Evolutionary conservation across 2,888 invertebrate genomes (phyloP).

Genomic region (Archips crataeganus): DNA sequence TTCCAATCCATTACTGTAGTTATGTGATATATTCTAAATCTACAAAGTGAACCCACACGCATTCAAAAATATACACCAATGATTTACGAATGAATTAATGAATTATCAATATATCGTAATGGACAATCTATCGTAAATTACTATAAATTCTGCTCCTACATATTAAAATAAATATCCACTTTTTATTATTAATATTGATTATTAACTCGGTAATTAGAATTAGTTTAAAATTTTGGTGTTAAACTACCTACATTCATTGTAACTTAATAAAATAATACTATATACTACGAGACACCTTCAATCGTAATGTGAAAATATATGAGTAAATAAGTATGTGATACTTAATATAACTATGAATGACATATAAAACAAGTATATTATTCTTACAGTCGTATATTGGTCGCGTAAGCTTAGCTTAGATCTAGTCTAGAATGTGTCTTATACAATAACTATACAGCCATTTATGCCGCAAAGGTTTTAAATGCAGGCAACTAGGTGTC

Average conservation of each 20-base stretch:
- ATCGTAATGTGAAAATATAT: conserved; percentile 19
- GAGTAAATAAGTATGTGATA: conserved; percentile 22
- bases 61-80: conserved; percentile 1
- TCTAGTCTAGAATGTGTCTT: conserved; percentile 20
- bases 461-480: conserved; percentile 15
- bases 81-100: conserved; percentile 18
- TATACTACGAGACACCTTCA: background rate
- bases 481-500: conserved; percentile 30
- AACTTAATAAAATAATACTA: conserved; percentile 4
- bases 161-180: conserved; percentile 47
- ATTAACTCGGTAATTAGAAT: conserved; percentile 36
- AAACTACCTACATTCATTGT: conserved; percentile 27
- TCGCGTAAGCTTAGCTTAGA: conserved; percentile 25
- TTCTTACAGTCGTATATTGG: conserved; percentile 28
- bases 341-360: conserved; percentile 16
- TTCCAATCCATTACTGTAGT: no score
- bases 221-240: conserved; percentile 37
- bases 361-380: conserved; percentile 21
- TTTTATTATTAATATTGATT: conserved; percentile 43
- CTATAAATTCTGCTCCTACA: conserved; percentile 42
- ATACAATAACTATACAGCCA: conserved; percentile 27
- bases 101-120: conserved; percentile 17
- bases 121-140: conserved; percentile 27
- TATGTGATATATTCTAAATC: no score
- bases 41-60: background rate